Evolutionary conservation across 2,797 vertebrate species (phyloP), one percentile per base, ranked within the genome.

Genomic region (Leptatherina wallacei): DNA sequence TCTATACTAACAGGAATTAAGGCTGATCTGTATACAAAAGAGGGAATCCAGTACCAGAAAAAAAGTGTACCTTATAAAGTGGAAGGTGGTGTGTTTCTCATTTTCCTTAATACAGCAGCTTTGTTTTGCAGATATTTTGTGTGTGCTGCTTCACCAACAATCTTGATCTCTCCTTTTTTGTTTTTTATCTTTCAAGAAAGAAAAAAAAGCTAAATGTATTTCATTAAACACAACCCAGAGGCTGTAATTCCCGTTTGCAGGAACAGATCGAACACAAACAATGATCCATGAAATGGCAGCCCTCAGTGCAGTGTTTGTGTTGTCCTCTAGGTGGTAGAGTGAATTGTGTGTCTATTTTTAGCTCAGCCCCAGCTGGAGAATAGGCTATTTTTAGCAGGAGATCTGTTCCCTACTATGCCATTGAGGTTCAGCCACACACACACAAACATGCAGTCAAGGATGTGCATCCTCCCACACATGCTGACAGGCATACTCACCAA

Each of bases 361-460:
- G 80, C 78, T 69, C 58, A 3, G 62, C 61, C 30, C 71, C 74
- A 80, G 65, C 68, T 73, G 61, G 71, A 77, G 71, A 76, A 58
- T 13, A 27, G 57, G 61, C 56, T 91, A 90, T 91, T 90, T 90
- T 85, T 88, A 91, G 82, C 20, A 32, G 4, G 3, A 61, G 79
- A 78, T 88, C 58, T 77, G 70, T 69, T 78, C 70, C 71, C 68
- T 84, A 65, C 75, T 76, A 56, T 40, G 20, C 55, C 68, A 65
- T 66, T 61, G 65, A 73, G 40, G 52, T 65, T 68, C 65, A 61
- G 0, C 3, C 32, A 51, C 67, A 65, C 35, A 67, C 30, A 54
- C 44, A 49, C 44, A 49, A 20, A 51, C 49, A 22, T 4, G 7
- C 49, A 51, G 4, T 20, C 18, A 33, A 1, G 32, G 56, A 32